Percentiles rank a stretch among this genome's conserved stretches.
These are phyloP conservation scores for Actinia equina DNA, from an alignment of 64 coral and sea anemone genomes.

Conservation along the genomic window DNA sequence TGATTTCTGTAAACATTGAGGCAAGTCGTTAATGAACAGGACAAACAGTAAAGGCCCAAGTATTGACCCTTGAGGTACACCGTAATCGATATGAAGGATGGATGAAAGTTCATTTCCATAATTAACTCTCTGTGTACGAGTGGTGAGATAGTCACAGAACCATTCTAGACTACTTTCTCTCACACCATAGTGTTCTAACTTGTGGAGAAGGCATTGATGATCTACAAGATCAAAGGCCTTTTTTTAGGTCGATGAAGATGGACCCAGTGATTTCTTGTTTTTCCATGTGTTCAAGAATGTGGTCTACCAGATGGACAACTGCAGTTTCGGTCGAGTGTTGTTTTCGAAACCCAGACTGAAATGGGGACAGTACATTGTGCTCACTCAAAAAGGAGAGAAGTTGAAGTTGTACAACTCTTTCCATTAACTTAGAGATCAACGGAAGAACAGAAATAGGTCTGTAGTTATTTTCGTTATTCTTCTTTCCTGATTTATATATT, in stretches of 20 bases:
- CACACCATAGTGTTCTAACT: no score
- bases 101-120: no score
- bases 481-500: constrained; percentile 21
- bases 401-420: constrained; percentile 34
- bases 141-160: no score
- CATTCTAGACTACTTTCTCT: no score
- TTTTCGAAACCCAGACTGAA: constrained; percentile 36
- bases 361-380: neutral
- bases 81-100: no score
- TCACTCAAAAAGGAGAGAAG: constrained; percentile 14
- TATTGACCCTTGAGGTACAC: no score
- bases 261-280: constrained; percentile 14
- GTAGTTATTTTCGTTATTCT: constrained; percentile 25
- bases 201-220: neutral
- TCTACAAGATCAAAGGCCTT: constrained; percentile 8
- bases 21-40: neutral
- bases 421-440: constrained; percentile 47
- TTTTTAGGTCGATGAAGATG: neutral
- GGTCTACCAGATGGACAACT: neutral
- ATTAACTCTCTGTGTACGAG: no score
- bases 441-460: neutral
- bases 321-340: neutral
- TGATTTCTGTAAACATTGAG: neutral
- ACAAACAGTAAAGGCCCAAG: no score
- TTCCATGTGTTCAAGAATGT: constrained; percentile 31